Base-by-base conservation (phyloP, 2,113 vertebrate genomes). In the Orientallactaga bullata region DNA sequence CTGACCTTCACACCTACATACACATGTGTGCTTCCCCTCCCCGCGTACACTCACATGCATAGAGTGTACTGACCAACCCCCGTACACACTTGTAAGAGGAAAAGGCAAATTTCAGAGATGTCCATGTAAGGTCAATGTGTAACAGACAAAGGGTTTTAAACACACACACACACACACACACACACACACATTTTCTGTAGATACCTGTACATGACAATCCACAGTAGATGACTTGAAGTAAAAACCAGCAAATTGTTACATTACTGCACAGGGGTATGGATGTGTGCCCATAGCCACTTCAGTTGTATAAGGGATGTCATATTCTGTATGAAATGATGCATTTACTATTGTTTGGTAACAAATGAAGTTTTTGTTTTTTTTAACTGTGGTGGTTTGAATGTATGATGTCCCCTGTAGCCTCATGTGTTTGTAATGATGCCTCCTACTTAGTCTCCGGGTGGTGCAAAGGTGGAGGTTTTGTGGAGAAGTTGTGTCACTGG, bases 181-280 rank as follows among this genome's bases (percentile, higher is more conserved):
- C 21, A n/a, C 26, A 2, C 55, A 60, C 32, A 20, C 65, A 5
- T 35, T 39, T 78, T 68, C 51, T 77, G 0, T 30, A 55, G 74
- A 35, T n/a, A 20, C n/a, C 5, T 1, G 17, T 21, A 16, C n/a
- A 7, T 10, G 3, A 55, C 77, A 80, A 42, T 28, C 17, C 69
- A 30, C 7, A 58, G 69, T 23, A 85, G 82, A 78, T 9, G 1
- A 10, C n/a, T 85, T 55, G 23, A n/a, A 69, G 73, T 51, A 28
- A 89, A 61, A 82, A 39, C 28, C 51, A 79, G 10, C 16, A 32
- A 68, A 68, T 4, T 47, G 6, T 10, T 28, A 63, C 7, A 32
- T 8, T 7, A 1, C 7, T 35, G 8, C 1, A 1, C 4, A 1
- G 9, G 5, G 5, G 83, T 37, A 60, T 15, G 7, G 10, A 17